Percentiles rank a stretch among this genome's conserved stretches.
These are phyloP conservation scores for Sitta carolinensis DNA, from an alignment of 2,797 vertebrate genomes.

Conservation along the genomic window DNA sequence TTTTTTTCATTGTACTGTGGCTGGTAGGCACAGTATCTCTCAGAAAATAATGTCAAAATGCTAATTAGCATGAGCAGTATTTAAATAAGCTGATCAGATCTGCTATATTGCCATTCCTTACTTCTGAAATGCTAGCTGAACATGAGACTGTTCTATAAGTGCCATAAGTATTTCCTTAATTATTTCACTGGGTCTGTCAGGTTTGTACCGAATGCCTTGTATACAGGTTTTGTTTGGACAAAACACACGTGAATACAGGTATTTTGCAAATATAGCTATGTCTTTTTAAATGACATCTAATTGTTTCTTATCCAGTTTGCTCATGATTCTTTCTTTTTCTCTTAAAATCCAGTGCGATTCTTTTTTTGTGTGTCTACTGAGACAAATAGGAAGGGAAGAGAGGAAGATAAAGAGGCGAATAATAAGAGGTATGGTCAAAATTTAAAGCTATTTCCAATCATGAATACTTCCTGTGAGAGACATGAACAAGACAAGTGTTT, in stretches of 20 bases:
- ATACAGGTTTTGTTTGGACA: not conserved
- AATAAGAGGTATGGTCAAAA: not conserved
- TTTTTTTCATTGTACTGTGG: not conserved
- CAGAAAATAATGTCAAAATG: not conserved
- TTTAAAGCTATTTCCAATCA: not conserved
- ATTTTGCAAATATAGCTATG: not conserved
- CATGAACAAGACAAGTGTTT: not conserved
- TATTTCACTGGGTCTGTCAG: not conserved
- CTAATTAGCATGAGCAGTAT: not conserved
- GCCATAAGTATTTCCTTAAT: not conserved
- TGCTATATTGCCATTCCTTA: not conserved
- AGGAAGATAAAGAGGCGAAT: not conserved
- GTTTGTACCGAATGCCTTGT: not conserved
- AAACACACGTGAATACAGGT: not conserved
- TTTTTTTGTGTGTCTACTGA: not conserved
- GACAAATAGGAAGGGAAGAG: not conserved
- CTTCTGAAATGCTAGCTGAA: not conserved
- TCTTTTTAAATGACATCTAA: not conserved
- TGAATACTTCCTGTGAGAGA: not conserved
- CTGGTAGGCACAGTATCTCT: not conserved
- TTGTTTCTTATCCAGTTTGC: not conserved
- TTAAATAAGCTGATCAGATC: slow-evolving; percentile 33
- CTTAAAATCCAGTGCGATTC: not conserved
- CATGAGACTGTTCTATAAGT: not conserved
- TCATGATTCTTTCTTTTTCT: not conserved